Evolutionary conservation across 2,797 vertebrate genomes (phyloP).

Genomic region (Monodelphis domestica): DNA sequence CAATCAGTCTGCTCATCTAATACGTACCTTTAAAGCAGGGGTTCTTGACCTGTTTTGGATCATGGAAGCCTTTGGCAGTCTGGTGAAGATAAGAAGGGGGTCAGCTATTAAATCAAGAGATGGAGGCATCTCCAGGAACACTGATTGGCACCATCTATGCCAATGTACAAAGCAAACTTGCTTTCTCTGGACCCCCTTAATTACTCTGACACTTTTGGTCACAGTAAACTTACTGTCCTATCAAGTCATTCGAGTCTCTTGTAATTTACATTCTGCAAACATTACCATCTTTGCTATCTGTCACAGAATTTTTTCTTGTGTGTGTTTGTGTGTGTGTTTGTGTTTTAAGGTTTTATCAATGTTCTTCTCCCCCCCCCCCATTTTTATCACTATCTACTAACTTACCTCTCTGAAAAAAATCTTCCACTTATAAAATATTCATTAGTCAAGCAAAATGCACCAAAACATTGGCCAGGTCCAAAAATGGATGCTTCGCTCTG

Average conservation of each 20-base stretch:
- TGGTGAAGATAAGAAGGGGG: not conserved
- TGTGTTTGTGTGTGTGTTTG: not conserved
- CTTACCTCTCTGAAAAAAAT: not conserved
- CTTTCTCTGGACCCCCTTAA: conserved; percentile 42
- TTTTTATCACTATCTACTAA: not conserved
- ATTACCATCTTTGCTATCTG: conserved; percentile 52
- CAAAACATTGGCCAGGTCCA: not conserved
- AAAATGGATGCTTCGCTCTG: not conserved
- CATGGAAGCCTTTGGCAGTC: conserved; percentile 18
- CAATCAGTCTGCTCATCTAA: conserved; percentile 29
- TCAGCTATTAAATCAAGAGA: not conserved
- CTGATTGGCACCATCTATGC: not conserved
- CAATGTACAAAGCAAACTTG: not conserved
- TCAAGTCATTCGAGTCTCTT: conserved; percentile 61
- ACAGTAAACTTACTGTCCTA: conserved; percentile 40
- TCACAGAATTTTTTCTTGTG: not conserved
- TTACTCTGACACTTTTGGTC: conserved; percentile 51
- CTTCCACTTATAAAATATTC: not conserved
- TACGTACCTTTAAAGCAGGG: not conserved
- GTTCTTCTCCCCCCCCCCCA: not conserved
- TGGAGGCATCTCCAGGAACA: not conserved
- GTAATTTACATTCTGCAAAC: conserved; percentile 13
- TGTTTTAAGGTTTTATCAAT: not conserved
- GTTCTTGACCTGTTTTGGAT: not conserved
- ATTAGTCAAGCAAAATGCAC: not conserved